Conservation (phyloP, 2,113 vertebrate genomes). For the Sakesphorus luctuosus region DNA sequence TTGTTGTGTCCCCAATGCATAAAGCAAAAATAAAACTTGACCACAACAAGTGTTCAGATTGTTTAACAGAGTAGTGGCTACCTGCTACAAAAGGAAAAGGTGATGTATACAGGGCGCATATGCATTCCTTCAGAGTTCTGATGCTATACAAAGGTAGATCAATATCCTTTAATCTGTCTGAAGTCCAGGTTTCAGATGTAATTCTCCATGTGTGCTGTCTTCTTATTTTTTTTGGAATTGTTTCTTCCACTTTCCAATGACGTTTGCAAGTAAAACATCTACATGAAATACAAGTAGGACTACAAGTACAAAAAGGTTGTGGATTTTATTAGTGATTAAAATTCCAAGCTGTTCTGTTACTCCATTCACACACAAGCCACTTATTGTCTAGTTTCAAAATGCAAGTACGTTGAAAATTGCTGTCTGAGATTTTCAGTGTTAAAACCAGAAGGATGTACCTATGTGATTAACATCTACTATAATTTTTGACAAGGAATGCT, state of each 20-base stretch:
- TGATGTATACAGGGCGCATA: rapidly evolving
- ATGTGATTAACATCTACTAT: no score
- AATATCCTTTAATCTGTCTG: neutral
- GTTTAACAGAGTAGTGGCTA: rapidly evolving
- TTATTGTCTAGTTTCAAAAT: neutral
- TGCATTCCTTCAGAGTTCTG: neutral
- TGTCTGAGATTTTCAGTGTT: neutral
- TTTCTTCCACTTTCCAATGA: neutral
- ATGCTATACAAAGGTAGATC: neutral
- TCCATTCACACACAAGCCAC: neutral
- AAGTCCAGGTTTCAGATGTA: neutral
- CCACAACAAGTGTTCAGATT: neutral
- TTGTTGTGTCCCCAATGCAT: neutral
- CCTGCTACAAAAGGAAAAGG: neutral
- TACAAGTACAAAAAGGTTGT: neutral
- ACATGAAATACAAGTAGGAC: neutral
- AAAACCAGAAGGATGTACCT: neutral
- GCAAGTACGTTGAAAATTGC: neutral
- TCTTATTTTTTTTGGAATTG: neutral
- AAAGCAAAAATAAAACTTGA: neutral
- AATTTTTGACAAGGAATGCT: neutral
- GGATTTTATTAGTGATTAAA: neutral
- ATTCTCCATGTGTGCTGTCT: rapidly evolving
- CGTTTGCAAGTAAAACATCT: neutral
- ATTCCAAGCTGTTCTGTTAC: neutral